A percentile compares a stretch with the other conserved stretches of the same genome.
Evolutionary conservation across 2,113 vertebrate genomes (phyloP).

Genomic region (Melanotaenia duboulayi): DNA sequence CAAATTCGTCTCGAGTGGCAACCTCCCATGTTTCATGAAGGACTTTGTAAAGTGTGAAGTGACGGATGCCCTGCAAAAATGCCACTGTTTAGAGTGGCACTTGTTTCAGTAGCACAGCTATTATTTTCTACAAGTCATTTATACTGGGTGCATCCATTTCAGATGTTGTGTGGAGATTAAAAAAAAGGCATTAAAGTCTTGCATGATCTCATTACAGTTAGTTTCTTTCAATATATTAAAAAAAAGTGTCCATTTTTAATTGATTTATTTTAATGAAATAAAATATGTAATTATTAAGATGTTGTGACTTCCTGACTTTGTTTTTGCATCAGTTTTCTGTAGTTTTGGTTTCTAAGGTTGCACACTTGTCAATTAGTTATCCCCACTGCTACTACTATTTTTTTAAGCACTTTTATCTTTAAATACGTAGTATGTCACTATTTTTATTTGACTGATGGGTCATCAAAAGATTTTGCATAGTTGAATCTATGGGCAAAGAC

Average conservation of each 20-base stretch:
- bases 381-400: neutral
- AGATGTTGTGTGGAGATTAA: conserved; percentile 61
- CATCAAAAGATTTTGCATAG: neutral
- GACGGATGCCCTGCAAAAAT: conserved; percentile 57
- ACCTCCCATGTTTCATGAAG: conserved; percentile 52
- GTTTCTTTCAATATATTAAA: conserved; percentile 78
- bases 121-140: conserved; percentile 77
- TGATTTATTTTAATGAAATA: conserved; percentile 81
- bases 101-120: conserved; percentile 77
- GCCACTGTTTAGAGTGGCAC: conserved; percentile 65
- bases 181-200: conserved; percentile 70
- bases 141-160: conserved; percentile 68
- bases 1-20: conserved; percentile 31
- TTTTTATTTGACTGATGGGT: neutral
- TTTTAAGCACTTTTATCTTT: neutral
- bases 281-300: conserved; percentile 80
- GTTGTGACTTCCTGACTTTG: conserved; percentile 22
- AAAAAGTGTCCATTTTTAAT: conserved; percentile 80
- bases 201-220: conserved; percentile 81
- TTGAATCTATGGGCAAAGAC: conserved; percentile 2
- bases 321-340: neutral
- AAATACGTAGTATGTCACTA: neutral
- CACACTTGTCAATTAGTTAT: neutral
- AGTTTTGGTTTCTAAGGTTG: conserved; percentile 7
- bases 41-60: conserved; percentile 52